phyloP scores from a whole-genome alignment of 2,888 invertebrate species.

The Acronicta leporina region DNA sequence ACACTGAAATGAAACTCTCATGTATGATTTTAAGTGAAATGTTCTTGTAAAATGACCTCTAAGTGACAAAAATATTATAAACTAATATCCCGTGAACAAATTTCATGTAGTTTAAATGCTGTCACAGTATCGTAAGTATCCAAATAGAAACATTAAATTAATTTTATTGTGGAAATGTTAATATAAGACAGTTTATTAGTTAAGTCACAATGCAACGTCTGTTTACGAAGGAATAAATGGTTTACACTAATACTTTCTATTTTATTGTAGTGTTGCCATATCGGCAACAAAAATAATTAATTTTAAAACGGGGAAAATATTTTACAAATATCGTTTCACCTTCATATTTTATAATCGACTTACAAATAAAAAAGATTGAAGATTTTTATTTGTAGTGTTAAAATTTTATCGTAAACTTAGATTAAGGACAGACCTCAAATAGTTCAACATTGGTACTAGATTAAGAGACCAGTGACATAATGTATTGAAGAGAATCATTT shows the following conservation, averaged over 20 bases:
- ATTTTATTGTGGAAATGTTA: slow-evolving; percentile 45
- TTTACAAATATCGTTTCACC: background rate
- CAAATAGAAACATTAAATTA: slow-evolving; percentile 32
- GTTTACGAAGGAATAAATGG: slow-evolving; percentile 47
- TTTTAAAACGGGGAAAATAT: background rate
- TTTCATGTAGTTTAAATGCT: slow-evolving; percentile 24
- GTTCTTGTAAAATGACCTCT: slow-evolving; percentile 25
- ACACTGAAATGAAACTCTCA: no score
- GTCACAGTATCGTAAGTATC: slow-evolving; percentile 28
- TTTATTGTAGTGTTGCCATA: slow-evolving; percentile 43
- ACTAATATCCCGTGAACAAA: slow-evolving; percentile 8
- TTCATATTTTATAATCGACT: slow-evolving; percentile 7
- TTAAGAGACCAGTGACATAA: slow-evolving; percentile 37
- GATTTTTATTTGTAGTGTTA: slow-evolving; percentile 13
- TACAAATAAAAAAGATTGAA: slow-evolving; percentile 2
- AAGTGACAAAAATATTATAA: slow-evolving; percentile 16
- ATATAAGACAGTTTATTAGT: slow-evolving; percentile 46
- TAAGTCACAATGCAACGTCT: slow-evolving; percentile 53
- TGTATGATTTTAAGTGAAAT: no score
- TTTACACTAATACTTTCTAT: slow-evolving; percentile 39
- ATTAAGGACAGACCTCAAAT: slow-evolving; percentile 4
- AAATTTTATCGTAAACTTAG: slow-evolving; percentile 7
- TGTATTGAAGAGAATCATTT: slow-evolving; percentile 30
- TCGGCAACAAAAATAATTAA: background rate
- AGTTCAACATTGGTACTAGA: slow-evolving; percentile 24